phyloP scores from a whole-genome alignment of 2,888 invertebrate genomes.

The Melanostoma mellinum region DNA sequence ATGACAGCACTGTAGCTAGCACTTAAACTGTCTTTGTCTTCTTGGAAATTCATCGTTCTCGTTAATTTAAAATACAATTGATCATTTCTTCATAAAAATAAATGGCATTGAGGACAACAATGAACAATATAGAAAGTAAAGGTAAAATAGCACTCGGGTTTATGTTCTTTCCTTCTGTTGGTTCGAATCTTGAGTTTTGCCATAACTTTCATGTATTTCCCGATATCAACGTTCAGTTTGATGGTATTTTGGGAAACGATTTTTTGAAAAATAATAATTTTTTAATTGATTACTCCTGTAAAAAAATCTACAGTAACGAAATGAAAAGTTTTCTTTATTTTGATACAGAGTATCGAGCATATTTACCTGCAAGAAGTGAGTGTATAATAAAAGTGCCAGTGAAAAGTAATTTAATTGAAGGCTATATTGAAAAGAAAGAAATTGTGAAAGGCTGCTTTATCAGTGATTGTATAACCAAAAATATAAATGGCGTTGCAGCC shows the following conservation, averaged over 20 bases:
- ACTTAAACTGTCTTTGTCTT: no score
- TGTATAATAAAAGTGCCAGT: not conserved
- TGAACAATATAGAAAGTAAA: no score
- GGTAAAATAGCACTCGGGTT: conserved; percentile 17
- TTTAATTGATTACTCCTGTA: conserved; percentile 15
- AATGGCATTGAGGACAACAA: no score
- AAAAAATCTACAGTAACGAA: conserved; percentile 11
- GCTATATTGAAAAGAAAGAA: conserved; percentile 25
- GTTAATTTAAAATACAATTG: no score
- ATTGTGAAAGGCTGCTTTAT: conserved; percentile 13
- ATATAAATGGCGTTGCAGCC: conserved; percentile 8
- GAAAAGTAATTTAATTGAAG: conserved; percentile 5
- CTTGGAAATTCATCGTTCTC: no score
- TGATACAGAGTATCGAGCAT: conserved; percentile 18
- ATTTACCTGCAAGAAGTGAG: conserved; percentile 15
- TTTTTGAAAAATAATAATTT: conserved; percentile 14
- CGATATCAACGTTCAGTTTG: conserved; percentile 26
- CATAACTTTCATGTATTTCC: conserved; percentile 30
- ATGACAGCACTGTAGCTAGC: no score
- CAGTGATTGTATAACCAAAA: conserved; percentile 22
- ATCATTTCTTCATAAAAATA: no score
- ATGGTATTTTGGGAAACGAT: conserved; percentile 4
- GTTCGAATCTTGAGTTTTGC: conserved; percentile 2
- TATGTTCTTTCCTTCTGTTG: conserved; percentile 23
- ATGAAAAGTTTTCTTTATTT: conserved; percentile 29